Percentiles rank a stretch among this genome's conserved stretches.
phyloP scores from a whole-genome alignment of 1,140 invertebrate genomes.

The Geopemphigus sp. region DNA sequence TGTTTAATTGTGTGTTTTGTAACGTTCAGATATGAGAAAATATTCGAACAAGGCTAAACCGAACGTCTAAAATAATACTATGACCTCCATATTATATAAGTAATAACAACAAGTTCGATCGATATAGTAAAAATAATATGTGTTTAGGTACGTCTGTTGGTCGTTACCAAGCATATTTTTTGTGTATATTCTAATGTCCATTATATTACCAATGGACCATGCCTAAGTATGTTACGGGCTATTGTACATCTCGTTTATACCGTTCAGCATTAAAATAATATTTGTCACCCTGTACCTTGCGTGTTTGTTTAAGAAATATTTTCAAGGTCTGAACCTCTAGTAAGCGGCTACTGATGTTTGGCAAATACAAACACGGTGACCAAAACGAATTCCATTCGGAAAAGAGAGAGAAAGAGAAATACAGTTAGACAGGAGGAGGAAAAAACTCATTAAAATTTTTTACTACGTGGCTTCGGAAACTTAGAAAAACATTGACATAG shows the following conservation, averaged over 20 bases:
- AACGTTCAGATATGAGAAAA: constrained; percentile 11
- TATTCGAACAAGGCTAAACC: constrained; percentile 41
- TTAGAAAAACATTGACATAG: constrained; percentile 45
- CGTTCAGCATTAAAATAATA: constrained; percentile 45
- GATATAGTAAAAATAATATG: constrained; percentile 36
- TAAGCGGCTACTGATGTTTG: constrained; percentile 38
- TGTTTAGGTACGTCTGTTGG: background rate
- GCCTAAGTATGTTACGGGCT: constrained; percentile 5
- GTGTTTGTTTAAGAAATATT: constrained; percentile 45
- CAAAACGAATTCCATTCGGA: constrained; percentile 20
- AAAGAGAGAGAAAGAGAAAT: background rate
- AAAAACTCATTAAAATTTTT: constrained; percentile 44
- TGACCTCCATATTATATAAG: constrained; percentile 34
- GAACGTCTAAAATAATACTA: constrained; percentile 39
- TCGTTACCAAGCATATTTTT: constrained; percentile 42
- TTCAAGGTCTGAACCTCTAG: constrained; percentile 27
- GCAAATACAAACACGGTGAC: constrained; percentile 36
- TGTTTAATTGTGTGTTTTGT: constrained; percentile 26
- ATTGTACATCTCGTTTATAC: constrained; percentile 44
- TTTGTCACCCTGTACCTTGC: constrained; percentile 39
- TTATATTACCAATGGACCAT: constrained; percentile 19
- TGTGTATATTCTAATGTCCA: constrained; percentile 1
- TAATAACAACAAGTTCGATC: constrained; percentile 38
- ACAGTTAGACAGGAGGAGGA: background rate
- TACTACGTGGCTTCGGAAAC: constrained; percentile 30